Conservation (phyloP, 2,113 vertebrate species). For the Chlamydotis undulata region DNA sequence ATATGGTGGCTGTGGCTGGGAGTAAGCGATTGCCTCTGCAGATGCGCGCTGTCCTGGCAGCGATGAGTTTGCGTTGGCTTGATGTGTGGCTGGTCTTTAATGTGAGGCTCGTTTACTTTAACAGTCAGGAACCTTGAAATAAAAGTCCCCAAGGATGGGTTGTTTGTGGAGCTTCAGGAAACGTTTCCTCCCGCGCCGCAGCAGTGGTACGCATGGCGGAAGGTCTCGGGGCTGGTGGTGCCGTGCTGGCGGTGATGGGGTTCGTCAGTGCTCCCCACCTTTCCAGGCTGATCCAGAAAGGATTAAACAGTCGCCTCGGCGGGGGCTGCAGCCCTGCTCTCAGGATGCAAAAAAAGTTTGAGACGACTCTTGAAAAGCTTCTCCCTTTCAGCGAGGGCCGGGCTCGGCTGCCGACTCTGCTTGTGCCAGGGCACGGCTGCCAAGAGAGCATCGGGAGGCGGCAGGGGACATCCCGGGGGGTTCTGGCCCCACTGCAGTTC, state of each 20-base stretch:
- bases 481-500: not conserved
- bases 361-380: not conserved
- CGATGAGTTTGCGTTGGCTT: conserved; percentile 1
- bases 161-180: conserved; percentile 72
- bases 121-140: conserved; percentile 72
- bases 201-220: not conserved
- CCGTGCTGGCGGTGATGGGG: not conserved
- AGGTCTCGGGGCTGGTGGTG: not conserved
- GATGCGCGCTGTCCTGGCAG: conserved; percentile 1
- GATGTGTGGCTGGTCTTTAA: conserved; percentile 61
- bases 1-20: not conserved
- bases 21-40: not conserved
- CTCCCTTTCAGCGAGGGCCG: not conserved
- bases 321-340: fast-evolving
- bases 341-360: not conserved
- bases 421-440: not conserved
- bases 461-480: fast-evolving
- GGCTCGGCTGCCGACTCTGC: not conserved
- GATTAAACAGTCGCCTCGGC: not conserved
- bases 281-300: not conserved
- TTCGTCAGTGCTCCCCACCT: not conserved
- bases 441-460: not conserved
- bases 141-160: conserved; percentile 66
- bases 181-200: not conserved
- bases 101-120: conserved; percentile 70